Evolutionary conservation across 2,888 invertebrate species (phyloP), one percentile per base, ranked within the genome.

Genomic region (Melinaea marsaeus): DNA sequence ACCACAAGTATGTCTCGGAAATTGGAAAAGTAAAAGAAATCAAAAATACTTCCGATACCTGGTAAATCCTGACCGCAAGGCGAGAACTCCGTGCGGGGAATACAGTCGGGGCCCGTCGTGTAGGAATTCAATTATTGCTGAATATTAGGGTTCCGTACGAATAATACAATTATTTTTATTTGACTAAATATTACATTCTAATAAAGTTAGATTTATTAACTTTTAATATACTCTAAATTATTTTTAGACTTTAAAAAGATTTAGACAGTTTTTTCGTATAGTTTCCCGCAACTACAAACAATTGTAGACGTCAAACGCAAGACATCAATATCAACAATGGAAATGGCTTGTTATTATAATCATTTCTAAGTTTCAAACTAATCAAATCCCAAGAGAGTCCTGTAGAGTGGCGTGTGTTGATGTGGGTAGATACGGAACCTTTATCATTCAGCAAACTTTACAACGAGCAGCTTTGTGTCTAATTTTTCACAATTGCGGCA

Each of bases 31-130:
- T 79, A 75, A 79, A 79, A 81, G 79, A 81, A 76, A 81, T 83
- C 79, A 79, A 83, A 85, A 88, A 85, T 85, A 85, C 85, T 85
- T 81, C 76, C 75, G 74, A 80, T 83, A 84, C 82, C 81, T 79
- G 82, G 74, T 79, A 84, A 88, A 86, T 86, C 84, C 79, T 77
- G 79, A 85, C 87, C 87, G 78, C 85, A 79, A 68, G 67, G 76
- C 73, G 78, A 84, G 72, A 72, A 72, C 75, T 78, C 73, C 78
- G 81, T 75, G 72, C 66, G 70, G 62, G 65, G 78, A 75, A 83
- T 81, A 73, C 73, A 64, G 58, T 66, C 46, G 66, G 61, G 65
- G 58, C 57, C 59, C 55, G 61, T 66, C 67, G 67, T 69, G 66
- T 61, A 59, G 79, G 85, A 86, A 89, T 89, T 86, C 85, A 83